These are phyloP conservation scores for Rhaphigaster nebulosa DNA, from an alignment of 2,888 invertebrate species.

Conservation along the genomic window DNA sequence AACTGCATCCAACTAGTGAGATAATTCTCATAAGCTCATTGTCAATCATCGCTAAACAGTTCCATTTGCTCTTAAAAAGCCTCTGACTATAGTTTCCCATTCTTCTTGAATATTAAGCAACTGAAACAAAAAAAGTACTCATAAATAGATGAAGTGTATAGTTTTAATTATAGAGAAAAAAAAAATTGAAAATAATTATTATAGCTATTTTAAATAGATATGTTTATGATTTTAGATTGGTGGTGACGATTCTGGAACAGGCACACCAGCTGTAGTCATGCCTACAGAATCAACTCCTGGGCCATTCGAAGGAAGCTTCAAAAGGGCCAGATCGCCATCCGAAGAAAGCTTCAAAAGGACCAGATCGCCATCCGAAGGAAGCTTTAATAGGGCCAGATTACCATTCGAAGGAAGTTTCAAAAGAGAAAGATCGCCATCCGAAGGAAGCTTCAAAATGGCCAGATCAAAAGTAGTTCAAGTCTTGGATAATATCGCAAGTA, in stretches of 20 bases:
- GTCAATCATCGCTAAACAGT: too few species aligned
- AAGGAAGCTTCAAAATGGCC: neutral
- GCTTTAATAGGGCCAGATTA: neutral
- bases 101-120: too few species aligned
- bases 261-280: neutral
- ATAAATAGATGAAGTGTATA: too few species aligned
- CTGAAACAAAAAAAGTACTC: too few species aligned
- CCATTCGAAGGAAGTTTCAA: neutral
- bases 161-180: too few species aligned
- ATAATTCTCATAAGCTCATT: too few species aligned
- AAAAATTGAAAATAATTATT: too few species aligned
- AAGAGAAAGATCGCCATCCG: neutral
- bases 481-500: neutral
- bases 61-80: too few species aligned
- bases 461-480: neutral
- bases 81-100: too few species aligned
- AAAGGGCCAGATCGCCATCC: neutral
- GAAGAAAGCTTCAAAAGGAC: neutral
- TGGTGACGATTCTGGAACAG: neutral
- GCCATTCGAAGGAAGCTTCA: neutral
- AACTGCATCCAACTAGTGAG: too few species aligned
- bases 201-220: neutral
- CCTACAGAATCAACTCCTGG: neutral
- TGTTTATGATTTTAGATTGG: neutral
- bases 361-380: neutral